A percentile compares a stretch with the other conserved stretches of the same genome.
phyloP scores from a whole-genome alignment of 1,140 invertebrate species.

The Papilio polytes region DNA sequence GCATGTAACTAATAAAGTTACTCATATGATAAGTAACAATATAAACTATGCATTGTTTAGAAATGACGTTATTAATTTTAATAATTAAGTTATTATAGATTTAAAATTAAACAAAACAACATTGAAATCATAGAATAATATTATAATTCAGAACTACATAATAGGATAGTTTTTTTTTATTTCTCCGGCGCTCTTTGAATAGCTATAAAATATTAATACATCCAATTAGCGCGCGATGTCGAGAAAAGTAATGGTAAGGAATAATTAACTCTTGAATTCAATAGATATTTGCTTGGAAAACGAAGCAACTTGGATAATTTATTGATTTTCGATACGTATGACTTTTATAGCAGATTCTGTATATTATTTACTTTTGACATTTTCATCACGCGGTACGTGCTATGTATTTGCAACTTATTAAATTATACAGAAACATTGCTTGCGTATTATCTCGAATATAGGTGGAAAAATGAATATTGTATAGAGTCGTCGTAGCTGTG shows the following conservation, averaged over 20 bases:
- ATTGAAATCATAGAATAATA: background rate
- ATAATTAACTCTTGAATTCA: constrained; percentile 9
- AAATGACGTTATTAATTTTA: background rate
- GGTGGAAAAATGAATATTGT: too few relatives aligned
- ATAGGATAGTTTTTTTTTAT: too few relatives aligned
- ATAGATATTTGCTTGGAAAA: background rate
- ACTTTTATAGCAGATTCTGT: background rate
- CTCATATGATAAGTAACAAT: background rate
- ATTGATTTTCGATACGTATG: constrained; percentile 18
- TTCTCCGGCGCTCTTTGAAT: background rate
- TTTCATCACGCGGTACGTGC: too few relatives aligned
- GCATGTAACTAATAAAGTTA: background rate
- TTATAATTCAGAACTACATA: background rate
- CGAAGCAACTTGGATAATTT: constrained; percentile 4
- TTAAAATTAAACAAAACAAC: background rate
- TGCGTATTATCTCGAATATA: too few relatives aligned
- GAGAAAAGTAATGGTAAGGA: background rate
- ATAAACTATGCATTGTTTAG: too few relatives aligned
- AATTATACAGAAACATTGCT: too few relatives aligned
- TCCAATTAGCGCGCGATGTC: constrained; percentile 20
- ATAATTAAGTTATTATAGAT: background rate
- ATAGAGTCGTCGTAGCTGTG: too few relatives aligned
- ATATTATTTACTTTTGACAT: background rate
- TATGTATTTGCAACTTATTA: too few relatives aligned
- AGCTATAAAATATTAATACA: constrained; percentile 30